Evolutionary conservation across 2,113 vertebrate species (phyloP), one percentile per base, ranked within the genome.

Genomic region (Poeciliopsis retropinna): DNA sequence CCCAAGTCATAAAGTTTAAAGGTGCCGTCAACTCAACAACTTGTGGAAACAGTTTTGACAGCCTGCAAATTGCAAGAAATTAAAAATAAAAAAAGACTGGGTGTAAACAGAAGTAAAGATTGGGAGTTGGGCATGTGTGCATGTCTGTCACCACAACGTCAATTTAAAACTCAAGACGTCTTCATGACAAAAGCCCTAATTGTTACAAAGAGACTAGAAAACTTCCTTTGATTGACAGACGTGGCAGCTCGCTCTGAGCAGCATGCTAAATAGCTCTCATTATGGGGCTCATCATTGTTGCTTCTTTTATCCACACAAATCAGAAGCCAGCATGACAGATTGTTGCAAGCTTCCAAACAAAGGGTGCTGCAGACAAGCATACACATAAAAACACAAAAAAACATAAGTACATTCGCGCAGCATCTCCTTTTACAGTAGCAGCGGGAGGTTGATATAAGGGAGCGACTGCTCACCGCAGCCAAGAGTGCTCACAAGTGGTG

Each of bases 391-490:
- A 31, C 10, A 32, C 6, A 25, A 65, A 32, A 67, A 85, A 61
- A 81, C 22, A 14, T 29, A 76, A 70, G 85, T 67, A 73, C 75
- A 75, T 76, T 61, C 61, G 41, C 47, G 13, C 61, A 61, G 37
- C 37, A 67, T 73, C 30, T 85, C 71, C 66, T 81, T 74, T 86
- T 83, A 77, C 85, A 85, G 87, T 68, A 74, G 64, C 86, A 90
- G 88, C 87, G 73, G 86, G 87, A 87, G 84, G 86, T 72, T 85
- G 84, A 90, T 88, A 82, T 74, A 69, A 89, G 89, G 85, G 85
- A 77, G 70, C 65, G 47, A 82, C 75, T 61, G 70, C 79, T 87
- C 84, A 64, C 77, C 82, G 47, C 84, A 87, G 86, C 71, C 76
- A 85, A 71, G 62, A 86, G 79, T 69, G 80, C 70, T 90, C 82